phyloP scores from a whole-genome alignment of 2,797 vertebrate species.

The Phrynocephalus vlangalii region DNA sequence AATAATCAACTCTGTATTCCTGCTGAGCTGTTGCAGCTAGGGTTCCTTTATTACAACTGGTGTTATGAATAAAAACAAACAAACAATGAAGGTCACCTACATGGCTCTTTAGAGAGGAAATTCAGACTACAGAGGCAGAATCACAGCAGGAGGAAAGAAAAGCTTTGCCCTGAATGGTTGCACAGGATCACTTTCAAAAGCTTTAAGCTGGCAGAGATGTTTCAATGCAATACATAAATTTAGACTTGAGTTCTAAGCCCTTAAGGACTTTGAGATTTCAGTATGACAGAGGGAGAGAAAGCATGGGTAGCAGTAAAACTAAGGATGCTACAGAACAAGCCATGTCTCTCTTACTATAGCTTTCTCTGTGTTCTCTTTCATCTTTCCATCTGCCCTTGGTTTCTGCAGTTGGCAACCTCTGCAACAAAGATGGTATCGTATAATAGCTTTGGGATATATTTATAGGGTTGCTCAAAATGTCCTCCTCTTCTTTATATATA shows the following conservation, averaged over 20 bases:
- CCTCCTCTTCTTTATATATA: too few relatives aligned
- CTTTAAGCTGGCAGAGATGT: conserved; percentile 12
- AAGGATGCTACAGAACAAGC: conserved; percentile 11
- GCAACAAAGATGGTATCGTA: too few relatives aligned
- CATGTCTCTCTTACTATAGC: neutral
- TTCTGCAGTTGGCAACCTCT: neutral
- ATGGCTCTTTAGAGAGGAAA: conserved; percentile 33
- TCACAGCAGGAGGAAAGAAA: conserved; percentile 43
- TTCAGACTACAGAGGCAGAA: conserved; percentile 42
- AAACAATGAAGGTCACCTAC: neutral
- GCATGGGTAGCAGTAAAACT: neutral
- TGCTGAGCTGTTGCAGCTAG: neutral
- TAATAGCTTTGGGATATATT: too few relatives aligned
- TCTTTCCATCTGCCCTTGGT: neutral
- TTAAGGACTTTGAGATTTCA: neutral
- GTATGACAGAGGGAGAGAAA: conserved; percentile 19
- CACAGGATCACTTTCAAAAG: conserved; percentile 34
- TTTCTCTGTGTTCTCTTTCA: neutral
- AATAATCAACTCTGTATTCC: conserved; percentile 24
- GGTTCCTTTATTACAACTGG: conserved; percentile 15
- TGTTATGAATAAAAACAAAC: conserved; percentile 25
- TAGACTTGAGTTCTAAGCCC: conserved; percentile 6
- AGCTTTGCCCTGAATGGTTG: conserved; percentile 26
- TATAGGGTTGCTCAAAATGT: too few relatives aligned
- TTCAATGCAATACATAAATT: neutral